A percentile compares a stretch with the other conserved stretches of the same genome.
phyloP scores from a whole-genome alignment of 2,113 vertebrate genomes.

The Rhinogobius similis region DNA sequence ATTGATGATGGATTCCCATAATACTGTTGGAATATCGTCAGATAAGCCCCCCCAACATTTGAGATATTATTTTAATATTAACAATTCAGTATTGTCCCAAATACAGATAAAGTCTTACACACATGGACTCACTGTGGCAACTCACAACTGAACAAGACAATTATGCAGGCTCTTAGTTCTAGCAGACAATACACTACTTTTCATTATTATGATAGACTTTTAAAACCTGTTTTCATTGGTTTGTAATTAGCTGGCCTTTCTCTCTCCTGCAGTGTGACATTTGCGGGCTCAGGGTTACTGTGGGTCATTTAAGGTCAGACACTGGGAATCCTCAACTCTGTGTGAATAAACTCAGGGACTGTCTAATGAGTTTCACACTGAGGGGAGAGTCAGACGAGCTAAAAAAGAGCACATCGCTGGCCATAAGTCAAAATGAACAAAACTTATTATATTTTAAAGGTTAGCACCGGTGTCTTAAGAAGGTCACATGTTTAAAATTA shows the following conservation, averaged over 20 bases:
- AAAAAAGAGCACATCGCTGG: constrained; percentile 4
- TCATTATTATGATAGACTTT: neutral
- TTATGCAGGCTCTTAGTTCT: too few relatives aligned
- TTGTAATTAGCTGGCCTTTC: neutral
- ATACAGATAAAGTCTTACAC: too few relatives aligned
- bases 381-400: constrained; percentile 25
- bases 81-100: too few relatives aligned
- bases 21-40: too few relatives aligned
- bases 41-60: too few relatives aligned
- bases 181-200: neutral
- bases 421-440: neutral
- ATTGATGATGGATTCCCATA: too few relatives aligned
- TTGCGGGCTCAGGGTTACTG: neutral
- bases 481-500: neutral
- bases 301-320: neutral
- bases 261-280: neutral
- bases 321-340: constrained; percentile 30
- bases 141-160: too few relatives aligned
- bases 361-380: constrained; percentile 52
- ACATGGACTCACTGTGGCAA: too few relatives aligned
- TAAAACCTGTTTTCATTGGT: too few relatives aligned
- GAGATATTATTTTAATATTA: too few relatives aligned
- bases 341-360: constrained; percentile 29
- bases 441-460: neutral
- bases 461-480: neutral